Base-by-base conservation (phyloP, 2,113 vertebrate genomes). In the Ursus arctos region DNA sequence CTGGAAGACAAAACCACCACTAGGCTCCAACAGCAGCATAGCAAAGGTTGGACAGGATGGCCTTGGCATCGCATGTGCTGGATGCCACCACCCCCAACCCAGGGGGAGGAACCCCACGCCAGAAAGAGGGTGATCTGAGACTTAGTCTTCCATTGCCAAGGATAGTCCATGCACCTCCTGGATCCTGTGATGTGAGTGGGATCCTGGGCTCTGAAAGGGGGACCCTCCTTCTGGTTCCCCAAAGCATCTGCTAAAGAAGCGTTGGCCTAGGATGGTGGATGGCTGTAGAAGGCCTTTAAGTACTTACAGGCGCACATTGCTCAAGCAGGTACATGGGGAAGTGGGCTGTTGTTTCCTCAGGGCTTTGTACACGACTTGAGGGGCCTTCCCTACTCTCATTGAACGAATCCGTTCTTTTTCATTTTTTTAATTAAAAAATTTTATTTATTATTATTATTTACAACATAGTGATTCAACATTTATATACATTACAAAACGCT, bases 171-270 rank as follows among this genome's bases (percentile, higher is more conserved):
- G 69, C 15, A 63, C 57, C 65, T 72, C 76, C 24, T 59, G n/a
- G 84, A 72, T 84, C 61, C 59, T 95, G 49, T 87, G 88, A 79
- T 71, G 13, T 22, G 51, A 19, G 47, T 77, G 24, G 63, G 49
- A 69, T 53, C 51, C 53, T 91, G 47, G 59, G 19, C 53, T 95
- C 65, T 53, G 7, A 94, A 14, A 86, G 21, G 22, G 15, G 36
- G 13, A 72, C 9, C 49, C 7, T 72, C 49, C 28, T 94, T 85
- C 65, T 8, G 74, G 24, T 40, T 87, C 51, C 22, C 22, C 77
- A 82, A 36, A 97, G 28, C 57, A 91, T 84, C 61, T 94, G 57
- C 82, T 40, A 13, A 92, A 72, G 71, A 61, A 95, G 2, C 51
- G 22, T 22, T 72, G 31, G 33, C 69, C 47, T 33, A 92, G 69